A percentile compares a stretch with the other conserved stretches of the same genome.
These are phyloP conservation scores for Rhabdophis nuchalis DNA, from an alignment of 2,797 vertebrate species.

Conservation along the genomic window DNA sequence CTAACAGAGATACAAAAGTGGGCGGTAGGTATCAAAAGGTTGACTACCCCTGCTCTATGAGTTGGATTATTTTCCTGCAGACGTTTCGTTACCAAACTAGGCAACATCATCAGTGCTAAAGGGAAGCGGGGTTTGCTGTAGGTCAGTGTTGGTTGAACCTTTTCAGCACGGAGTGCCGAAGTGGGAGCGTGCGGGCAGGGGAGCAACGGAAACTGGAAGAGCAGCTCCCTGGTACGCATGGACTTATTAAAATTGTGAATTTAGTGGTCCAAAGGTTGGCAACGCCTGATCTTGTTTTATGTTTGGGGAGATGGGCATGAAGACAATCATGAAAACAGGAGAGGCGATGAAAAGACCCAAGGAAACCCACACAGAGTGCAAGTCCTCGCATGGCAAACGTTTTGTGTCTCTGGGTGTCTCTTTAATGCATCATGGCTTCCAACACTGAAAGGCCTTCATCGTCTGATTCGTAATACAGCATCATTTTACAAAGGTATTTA, in stretches of 20 bases:
- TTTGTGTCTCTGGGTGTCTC: not conserved
- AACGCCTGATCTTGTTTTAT: no score
- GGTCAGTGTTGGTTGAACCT: not conserved
- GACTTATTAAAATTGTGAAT: no score
- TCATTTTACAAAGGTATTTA: conserved; percentile 44
- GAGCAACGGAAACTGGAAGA: no score
- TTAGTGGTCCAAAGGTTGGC: no score
- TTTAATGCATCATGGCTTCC: conserved; percentile 56
- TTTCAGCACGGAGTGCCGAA: no score
- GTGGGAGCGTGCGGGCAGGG: no score
- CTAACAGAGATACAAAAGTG: no score
- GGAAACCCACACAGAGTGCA: not conserved
- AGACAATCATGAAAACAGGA: not conserved
- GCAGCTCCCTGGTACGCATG: no score
- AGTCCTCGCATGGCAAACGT: rapidly evolving
- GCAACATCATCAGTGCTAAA: not conserved
- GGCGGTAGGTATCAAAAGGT: no score
- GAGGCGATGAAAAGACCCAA: not conserved
- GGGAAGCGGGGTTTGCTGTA: not conserved
- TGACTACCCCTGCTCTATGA: no score
- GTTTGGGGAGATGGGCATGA: no score
- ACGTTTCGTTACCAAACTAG: not conserved
- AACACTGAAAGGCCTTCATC: not conserved
- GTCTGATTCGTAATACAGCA: rapidly evolving
- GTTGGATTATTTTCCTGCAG: not conserved